A percentile compares a stretch with the other conserved stretches of the same genome.
Conservation (phyloP, 1,140 invertebrate species). For the Plectrocnemia conspersa region DNA sequence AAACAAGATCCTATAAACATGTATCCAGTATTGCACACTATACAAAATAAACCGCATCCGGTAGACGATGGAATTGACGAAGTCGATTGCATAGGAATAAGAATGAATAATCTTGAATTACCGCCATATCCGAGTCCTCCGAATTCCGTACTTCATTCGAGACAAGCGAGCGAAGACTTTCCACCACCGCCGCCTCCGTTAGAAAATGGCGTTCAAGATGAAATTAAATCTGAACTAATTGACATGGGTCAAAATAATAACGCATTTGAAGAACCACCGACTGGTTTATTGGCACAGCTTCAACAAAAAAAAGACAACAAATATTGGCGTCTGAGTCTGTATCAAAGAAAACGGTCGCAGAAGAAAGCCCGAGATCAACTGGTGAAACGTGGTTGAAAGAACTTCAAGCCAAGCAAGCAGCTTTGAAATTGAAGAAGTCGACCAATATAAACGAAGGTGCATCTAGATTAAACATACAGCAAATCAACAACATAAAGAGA, state of each 20-base stretch:
- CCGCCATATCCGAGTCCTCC: constrained; percentile 76
- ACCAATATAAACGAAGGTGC: too few species aligned
- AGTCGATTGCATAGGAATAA: constrained; percentile 50
- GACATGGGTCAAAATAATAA: constrained; percentile 36
- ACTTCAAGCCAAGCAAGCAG: constrained; percentile 71
- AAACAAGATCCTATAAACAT: constrained; percentile 48
- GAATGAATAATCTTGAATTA: constrained; percentile 42
- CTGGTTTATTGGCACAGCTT: constrained; percentile 64
- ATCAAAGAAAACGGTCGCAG: constrained; percentile 39
- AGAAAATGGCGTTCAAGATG: constrained; percentile 58
- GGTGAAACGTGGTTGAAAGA: constrained; percentile 71
- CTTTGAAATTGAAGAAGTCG: constrained; percentile 56
- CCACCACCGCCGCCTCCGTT: constrained; percentile 78
- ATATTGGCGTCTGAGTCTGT: constrained; percentile 54
- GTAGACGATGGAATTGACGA: constrained; percentile 56
- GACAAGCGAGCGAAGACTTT: constrained; percentile 83
- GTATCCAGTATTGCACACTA: constrained; percentile 39
- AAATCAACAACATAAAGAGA: constrained; percentile 14
- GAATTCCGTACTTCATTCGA: constrained; percentile 69
- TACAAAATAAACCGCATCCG: constrained; percentile 44
- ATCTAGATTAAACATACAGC: constrained; percentile 32
- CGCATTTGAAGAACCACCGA: constrained; percentile 48
- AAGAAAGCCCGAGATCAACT: constrained; percentile 42
- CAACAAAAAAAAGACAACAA: constrained; percentile 71
- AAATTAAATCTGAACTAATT: constrained; percentile 43